phyloP scores from a whole-genome alignment of 2,797 vertebrate species.

The Enteromius mattozi region DNA sequence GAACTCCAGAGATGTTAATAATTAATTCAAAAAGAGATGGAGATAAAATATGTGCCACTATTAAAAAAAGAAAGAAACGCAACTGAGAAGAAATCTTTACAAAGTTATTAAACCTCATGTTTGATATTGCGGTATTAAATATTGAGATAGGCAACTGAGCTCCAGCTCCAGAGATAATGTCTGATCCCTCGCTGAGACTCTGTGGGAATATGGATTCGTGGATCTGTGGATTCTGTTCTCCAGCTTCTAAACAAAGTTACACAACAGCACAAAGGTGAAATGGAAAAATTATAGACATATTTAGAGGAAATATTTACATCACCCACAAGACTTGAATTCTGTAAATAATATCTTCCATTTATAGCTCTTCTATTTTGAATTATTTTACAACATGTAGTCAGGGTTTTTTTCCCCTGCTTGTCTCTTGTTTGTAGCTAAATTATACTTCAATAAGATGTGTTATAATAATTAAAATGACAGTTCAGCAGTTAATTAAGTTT shows the following conservation, averaged over 20 bases:
- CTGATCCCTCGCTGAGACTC: conserved; percentile 29
- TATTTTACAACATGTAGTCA: background rate
- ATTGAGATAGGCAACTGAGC: conserved; percentile 52
- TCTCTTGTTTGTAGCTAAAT: background rate
- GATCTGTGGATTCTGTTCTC: conserved; percentile 10
- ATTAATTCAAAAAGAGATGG: conserved; percentile 60
- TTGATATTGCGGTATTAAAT: conserved; percentile 62
- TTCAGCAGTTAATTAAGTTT: background rate
- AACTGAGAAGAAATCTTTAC: conserved; percentile 40
- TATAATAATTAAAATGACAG: background rate
- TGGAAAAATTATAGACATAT: background rate
- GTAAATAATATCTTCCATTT: background rate
- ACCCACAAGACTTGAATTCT: background rate
- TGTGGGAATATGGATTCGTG: conserved; percentile 4
- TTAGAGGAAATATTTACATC: background rate
- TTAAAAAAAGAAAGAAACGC: conserved; percentile 17
- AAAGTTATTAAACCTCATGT: conserved; percentile 61
- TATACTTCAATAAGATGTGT: background rate
- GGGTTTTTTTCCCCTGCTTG: no score
- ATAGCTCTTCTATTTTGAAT: background rate
- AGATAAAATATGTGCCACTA: conserved; percentile 55
- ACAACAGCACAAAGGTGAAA: background rate
- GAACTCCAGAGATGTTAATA: conserved; percentile 65
- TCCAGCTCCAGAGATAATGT: conserved; percentile 37
- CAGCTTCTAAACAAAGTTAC: conserved; percentile 16